A percentile compares a stretch with the other conserved stretches of the same genome.
Conservation (phyloP, 2,113 vertebrate species). For the Aspiorhynchus laticeps region DNA sequence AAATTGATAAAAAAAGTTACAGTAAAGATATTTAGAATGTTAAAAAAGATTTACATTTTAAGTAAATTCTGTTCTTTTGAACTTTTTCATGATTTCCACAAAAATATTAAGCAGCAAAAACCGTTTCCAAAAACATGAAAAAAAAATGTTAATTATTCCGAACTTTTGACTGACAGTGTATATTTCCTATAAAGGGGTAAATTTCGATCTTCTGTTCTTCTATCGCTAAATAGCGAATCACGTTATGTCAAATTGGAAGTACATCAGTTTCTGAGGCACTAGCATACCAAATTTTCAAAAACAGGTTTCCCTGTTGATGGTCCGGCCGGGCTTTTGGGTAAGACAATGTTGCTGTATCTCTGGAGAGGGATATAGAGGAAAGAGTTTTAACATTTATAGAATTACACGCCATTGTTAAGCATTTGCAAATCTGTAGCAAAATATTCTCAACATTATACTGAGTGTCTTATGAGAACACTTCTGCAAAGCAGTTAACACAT, state of each 20-base stretch:
- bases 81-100: too few relatives aligned
- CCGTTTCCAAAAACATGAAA: neutral
- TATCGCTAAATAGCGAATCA: neutral
- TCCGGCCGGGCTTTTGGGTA: neutral
- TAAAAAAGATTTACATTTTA: neutral
- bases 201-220: neutral
- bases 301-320: neutral
- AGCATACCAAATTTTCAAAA: neutral
- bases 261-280: neutral
- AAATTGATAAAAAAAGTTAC: neutral
- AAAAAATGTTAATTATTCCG: neutral
- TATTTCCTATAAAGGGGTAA: neutral
- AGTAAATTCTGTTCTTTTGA: too few relatives aligned
- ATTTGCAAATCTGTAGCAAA: neutral
- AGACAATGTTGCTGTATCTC: neutral
- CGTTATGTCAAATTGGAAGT: neutral
- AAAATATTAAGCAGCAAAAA: too few relatives aligned
- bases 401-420: neutral
- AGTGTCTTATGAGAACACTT: neutral
- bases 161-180: too few relatives aligned
- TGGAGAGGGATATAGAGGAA: neutral
- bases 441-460: neutral
- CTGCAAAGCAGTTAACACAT: slow-evolving; percentile 25
- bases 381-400: neutral
- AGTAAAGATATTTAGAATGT: neutral